These are phyloP conservation scores for chimpanzee (Pan troglodytes) DNA, from an alignment of 2,113 vertebrate species.

Conservation along the genomic window NHGRI_mPanTro3-v2.1_pri NC_072403.2:100621001-100621500, in stretches of 20 bases:
- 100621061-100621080: neutral
- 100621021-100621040: constrained; percentile 15
- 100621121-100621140: neutral
- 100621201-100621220: neutral
- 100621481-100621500: neutral
- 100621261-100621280: neutral
- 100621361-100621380: neutral
- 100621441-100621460: neutral
- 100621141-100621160: neutral
- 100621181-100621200: neutral
- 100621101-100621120: neutral
- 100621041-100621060: neutral
- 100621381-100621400: neutral
- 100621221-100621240: neutral
- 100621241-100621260: neutral
- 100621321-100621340: neutral
- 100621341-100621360: neutral
- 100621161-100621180: neutral
- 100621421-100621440: neutral
- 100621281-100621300: neutral
- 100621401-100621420: neutral
- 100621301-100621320: neutral
- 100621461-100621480: neutral
- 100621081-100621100: neutral
- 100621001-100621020: neutral